Conservation (phyloP, 2,797 vertebrate genomes). For the Ctenosaura bakeri region DNA sequence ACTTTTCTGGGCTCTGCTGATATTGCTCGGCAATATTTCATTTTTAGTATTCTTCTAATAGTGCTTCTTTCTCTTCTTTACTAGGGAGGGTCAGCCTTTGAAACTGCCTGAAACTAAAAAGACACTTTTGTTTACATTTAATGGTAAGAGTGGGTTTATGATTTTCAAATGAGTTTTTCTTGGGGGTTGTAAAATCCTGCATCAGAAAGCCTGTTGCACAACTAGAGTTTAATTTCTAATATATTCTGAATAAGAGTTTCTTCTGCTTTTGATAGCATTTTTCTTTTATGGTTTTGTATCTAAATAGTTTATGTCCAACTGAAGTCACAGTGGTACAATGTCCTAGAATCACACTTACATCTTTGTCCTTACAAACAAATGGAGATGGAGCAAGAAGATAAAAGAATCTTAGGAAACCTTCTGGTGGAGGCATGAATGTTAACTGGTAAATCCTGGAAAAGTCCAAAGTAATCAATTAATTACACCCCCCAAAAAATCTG, state of each 20-base stretch:
- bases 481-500: neutral
- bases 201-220: neutral
- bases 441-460: slow-evolving; percentile 9
- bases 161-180: neutral
- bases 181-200: neutral
- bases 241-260: neutral
- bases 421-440: neutral
- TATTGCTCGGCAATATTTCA: neutral
- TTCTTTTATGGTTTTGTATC: neutral
- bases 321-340: too few relatives aligned
- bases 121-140: slow-evolving; percentile 99
- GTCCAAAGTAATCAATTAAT: neutral
- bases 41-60: slow-evolving; percentile 20
- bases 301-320: neutral
- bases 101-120: slow-evolving; percentile 99
- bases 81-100: slow-evolving; percentile 97
- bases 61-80: slow-evolving; percentile 49
- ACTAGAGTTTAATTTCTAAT: neutral
- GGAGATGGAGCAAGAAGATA: neutral
- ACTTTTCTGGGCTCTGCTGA: neutral
- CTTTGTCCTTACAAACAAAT: slow-evolving; percentile 9
- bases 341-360: neutral
- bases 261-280: neutral
- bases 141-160: slow-evolving; percentile 82
- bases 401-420: neutral